Percentiles rank a stretch among this genome's conserved stretches.
Evolutionary conservation across 2,797 vertebrate species (phyloP).

Genomic region (Channallabes apus): DNA sequence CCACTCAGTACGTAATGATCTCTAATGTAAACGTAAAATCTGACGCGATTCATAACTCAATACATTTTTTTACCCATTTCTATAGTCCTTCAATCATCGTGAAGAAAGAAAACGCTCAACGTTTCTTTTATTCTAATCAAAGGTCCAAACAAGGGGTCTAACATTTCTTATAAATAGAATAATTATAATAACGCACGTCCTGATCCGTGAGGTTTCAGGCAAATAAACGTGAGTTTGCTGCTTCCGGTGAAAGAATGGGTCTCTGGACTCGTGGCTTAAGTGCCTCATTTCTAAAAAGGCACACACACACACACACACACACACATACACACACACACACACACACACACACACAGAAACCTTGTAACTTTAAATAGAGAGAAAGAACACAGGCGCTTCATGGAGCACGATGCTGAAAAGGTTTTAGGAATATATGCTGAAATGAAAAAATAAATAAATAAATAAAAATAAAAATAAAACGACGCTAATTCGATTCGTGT

Average conservation of each 20-base stretch:
- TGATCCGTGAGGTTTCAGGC: not conserved
- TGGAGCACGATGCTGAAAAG: not conserved
- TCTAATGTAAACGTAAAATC: too few species aligned
- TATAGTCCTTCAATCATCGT: too few species aligned
- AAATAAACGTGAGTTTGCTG: not conserved
- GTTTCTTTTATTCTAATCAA: not conserved
- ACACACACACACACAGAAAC: not conserved
- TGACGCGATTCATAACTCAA: too few species aligned
- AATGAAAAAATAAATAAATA: not conserved
- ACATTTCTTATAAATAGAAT: not conserved
- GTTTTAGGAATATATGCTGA: not conserved
- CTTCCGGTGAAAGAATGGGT: not conserved
- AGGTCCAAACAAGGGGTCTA: not conserved
- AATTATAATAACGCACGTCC: not conserved
- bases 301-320: not conserved
- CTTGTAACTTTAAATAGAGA: not conserved
- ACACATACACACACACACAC: not conserved
- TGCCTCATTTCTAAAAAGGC: not conserved
- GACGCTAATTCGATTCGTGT: not conserved
- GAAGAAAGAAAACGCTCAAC: not conserved
- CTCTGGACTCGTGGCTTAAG: not conserved
- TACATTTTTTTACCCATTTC: too few species aligned
- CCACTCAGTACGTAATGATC: too few species aligned
- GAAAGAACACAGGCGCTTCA: not conserved
- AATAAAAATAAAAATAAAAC: not conserved